Percentiles rank a stretch among this genome's conserved stretches.
These are phyloP conservation scores for Coreoperca whiteheadi DNA, from an alignment of 2,113 vertebrate species.

Conservation along the genomic window DNA sequence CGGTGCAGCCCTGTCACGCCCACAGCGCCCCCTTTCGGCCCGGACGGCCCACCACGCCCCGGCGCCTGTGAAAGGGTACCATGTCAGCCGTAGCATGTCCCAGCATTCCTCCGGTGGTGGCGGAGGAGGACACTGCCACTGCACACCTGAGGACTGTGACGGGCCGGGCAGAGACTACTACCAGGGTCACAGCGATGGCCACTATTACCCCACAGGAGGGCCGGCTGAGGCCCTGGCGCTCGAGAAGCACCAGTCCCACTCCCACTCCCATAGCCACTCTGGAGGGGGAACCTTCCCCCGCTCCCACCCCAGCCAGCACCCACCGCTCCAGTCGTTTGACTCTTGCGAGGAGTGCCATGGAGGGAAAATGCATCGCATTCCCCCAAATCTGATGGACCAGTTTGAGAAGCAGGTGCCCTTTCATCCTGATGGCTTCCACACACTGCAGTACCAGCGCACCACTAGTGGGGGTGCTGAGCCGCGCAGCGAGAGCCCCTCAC, in stretches of 20 bases:
- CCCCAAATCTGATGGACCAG: slow-evolving; percentile 94
- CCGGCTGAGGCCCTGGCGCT: slow-evolving; percentile 90
- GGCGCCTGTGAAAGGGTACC: slow-evolving; percentile 94
- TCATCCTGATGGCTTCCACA: slow-evolving; percentile 98
- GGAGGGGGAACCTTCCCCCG: slow-evolving; percentile 96
- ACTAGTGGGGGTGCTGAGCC: slow-evolving; percentile 90
- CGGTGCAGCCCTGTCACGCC: slow-evolving; percentile 85
- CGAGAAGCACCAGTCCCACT: slow-evolving; percentile 80
- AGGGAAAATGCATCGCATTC: slow-evolving; percentile 94
- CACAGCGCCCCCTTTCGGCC: slow-evolving; percentile 88
- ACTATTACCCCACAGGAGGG: slow-evolving; percentile 87
- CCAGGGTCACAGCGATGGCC: slow-evolving; percentile 90
- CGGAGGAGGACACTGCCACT: slow-evolving; percentile 88
- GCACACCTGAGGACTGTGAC: slow-evolving; percentile 89
- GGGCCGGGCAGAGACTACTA: slow-evolving; percentile 86
- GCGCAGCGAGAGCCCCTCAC: slow-evolving; percentile 97
- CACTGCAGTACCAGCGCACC: slow-evolving; percentile 94
- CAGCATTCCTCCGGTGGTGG: slow-evolving; percentile 87
- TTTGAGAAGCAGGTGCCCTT: slow-evolving; percentile 98
- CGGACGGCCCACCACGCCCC: slow-evolving; percentile 88
- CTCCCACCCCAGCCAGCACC: slow-evolving; percentile 92
- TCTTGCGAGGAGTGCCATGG: slow-evolving; percentile 94
- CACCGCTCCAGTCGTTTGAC: slow-evolving; percentile 88
- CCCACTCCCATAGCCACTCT: slow-evolving; percentile 78
- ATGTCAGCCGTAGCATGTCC: slow-evolving; percentile 95